Percentiles rank a stretch among this genome's conserved stretches.
Evolutionary conservation across 2,888 invertebrate species (phyloP).

Genomic region (Eremobia ochroleuca): DNA sequence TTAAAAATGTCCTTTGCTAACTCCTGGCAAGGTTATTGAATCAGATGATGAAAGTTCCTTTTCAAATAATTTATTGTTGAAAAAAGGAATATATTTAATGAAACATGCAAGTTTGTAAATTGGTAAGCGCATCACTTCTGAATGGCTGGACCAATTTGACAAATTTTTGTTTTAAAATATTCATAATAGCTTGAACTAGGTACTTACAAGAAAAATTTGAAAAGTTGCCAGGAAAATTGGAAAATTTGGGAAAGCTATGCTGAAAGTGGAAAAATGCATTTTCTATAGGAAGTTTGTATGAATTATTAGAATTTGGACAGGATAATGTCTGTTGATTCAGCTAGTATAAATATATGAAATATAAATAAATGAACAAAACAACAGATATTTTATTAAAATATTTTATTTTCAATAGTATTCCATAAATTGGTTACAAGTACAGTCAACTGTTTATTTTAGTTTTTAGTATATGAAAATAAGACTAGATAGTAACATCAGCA

Average conservation of each 20-base stretch:
- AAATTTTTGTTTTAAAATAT: neutral
- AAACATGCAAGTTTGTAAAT: too few species aligned
- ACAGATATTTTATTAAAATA: constrained; percentile 57
- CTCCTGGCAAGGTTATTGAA: neutral
- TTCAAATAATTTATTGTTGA: too few species aligned
- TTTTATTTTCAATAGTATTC: constrained; percentile 55
- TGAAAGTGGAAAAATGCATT: neutral
- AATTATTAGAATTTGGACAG: neutral
- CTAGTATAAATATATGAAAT: neutral
- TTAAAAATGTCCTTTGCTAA: neutral
- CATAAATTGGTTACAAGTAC: constrained; percentile 42
- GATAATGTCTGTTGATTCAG: too few species aligned
- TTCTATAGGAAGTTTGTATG: neutral
- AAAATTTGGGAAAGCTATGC: neutral
- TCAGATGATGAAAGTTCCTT: neutral
- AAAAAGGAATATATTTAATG: too few species aligned
- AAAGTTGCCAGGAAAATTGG: neutral
- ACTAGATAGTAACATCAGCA: constrained; percentile 57
- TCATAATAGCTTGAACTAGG: too few species aligned
- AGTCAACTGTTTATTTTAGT: constrained; percentile 47
- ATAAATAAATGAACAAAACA: neutral
- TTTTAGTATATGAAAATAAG: constrained; percentile 52
- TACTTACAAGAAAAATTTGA: neutral
- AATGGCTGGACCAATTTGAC: neutral
- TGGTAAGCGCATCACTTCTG: neutral